A percentile compares a stretch with the other conserved stretches of the same genome.
These are phyloP conservation scores for Herpailurus yagouaroundi DNA, from an alignment of 2,113 vertebrate genomes.

Conservation along the genomic window DNA sequence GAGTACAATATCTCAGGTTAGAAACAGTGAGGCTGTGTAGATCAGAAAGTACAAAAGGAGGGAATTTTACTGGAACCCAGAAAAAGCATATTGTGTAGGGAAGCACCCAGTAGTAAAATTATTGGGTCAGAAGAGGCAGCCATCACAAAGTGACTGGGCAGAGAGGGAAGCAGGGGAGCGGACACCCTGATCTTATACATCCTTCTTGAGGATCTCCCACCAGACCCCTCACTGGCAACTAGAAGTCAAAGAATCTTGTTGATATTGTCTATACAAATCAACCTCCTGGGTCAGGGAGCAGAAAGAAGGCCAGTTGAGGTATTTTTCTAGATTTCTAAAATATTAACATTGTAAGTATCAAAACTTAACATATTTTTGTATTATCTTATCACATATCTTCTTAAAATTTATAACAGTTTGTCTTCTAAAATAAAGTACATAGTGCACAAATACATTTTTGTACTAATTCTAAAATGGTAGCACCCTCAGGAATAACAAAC, in stretches of 20 bases:
- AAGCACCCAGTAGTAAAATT: not conserved
- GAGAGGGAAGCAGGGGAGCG: not conserved
- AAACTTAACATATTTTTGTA: not conserved
- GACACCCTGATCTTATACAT: not conserved
- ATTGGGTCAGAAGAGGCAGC: not conserved
- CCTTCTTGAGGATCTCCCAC: not conserved
- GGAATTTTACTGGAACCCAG: not conserved
- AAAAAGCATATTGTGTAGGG: not conserved
- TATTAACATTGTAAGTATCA: not conserved
- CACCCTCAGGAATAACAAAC: not conserved
- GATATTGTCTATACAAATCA: not conserved
- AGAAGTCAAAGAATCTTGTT: not conserved
- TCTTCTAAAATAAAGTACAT: not conserved
- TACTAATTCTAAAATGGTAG: not conserved
- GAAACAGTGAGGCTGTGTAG: not conserved
- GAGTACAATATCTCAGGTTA: not conserved
- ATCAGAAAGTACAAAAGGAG: not conserved
- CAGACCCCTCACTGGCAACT: not conserved
- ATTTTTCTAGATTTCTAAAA: not conserved
- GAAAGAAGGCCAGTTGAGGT: not conserved
- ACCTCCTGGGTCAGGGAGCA: not conserved
- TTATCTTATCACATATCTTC: not conserved
- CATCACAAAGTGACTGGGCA: fast-evolving
- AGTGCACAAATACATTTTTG: not conserved
- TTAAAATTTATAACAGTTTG: not conserved